Conservation (phyloP, 2,888 invertebrate species). For the Netelia fuscicornis region DNA sequence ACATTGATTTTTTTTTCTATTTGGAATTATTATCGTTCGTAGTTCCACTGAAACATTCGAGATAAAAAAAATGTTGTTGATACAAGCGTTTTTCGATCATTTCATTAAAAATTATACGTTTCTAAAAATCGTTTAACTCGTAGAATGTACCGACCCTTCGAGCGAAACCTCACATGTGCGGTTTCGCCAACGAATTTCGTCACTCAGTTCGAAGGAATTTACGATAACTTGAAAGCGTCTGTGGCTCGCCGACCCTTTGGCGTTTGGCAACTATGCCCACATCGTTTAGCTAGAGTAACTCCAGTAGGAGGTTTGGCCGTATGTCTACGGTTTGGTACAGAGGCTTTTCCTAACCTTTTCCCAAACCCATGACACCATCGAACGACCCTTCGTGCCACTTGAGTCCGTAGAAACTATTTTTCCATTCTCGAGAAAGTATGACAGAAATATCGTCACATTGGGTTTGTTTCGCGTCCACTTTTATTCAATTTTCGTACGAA, state of each 20-base stretch:
- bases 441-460: neutral
- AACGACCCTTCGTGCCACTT: neutral
- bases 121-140: neutral
- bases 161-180: conserved; percentile 19
- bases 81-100: neutral
- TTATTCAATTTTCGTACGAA: too few species aligned
- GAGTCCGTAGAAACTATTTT: neutral
- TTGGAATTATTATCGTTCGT: neutral
- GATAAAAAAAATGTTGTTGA: conserved; percentile 7
- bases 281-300: conserved; percentile 33
- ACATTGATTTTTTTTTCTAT: too few species aligned
- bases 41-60: conserved; percentile 23
- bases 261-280: conserved; percentile 31
- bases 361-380: neutral
- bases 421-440: neutral
- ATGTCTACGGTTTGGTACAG: neutral
- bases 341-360: neutral
- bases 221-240: conserved; percentile 36
- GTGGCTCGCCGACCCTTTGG: conserved; percentile 18
- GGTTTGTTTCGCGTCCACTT: neutral
- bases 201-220: conserved; percentile 39
- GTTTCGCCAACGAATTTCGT: conserved; percentile 19
- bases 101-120: neutral
- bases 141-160: neutral
- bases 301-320: conserved; percentile 11